Conservation (phyloP, 2,113 vertebrate genomes). For the Ranitomeya variabilis region DNA sequence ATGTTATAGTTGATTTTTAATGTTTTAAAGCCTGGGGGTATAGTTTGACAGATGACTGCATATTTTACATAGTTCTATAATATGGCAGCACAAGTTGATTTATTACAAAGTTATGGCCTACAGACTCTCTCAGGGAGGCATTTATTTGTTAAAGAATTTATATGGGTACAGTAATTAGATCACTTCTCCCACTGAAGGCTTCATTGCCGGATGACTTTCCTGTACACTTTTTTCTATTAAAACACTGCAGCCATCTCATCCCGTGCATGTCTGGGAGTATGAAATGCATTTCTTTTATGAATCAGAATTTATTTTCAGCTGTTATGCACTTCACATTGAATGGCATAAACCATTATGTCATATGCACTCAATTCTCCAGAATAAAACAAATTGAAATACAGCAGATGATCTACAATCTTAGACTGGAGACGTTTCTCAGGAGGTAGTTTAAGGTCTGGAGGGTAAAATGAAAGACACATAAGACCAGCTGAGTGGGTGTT, state of each 20-base stretch:
- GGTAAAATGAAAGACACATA: background rate
- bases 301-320: slow-evolving; percentile 13
- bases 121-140: slow-evolving; percentile 4
- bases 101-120: slow-evolving; percentile 31
- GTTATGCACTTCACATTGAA: background rate
- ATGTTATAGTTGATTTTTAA: background rate
- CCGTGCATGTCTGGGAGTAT: background rate
- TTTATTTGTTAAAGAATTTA: slow-evolving; percentile 22
- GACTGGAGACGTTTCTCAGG: background rate
- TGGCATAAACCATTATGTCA: background rate
- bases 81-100: slow-evolving; percentile 12
- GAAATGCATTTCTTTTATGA: slow-evolving; percentile 1
- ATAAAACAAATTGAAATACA: background rate
- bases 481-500: no score
- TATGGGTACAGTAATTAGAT: slow-evolving; percentile 18
- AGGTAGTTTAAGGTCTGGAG: background rate
- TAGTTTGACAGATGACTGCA: slow-evolving; percentile 8
- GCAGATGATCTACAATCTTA: background rate
- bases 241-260: slow-evolving; percentile 8
- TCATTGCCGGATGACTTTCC: slow-evolving; percentile 1
- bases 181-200: slow-evolving; percentile 18
- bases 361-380: background rate
- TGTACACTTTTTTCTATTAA: slow-evolving; percentile 39
- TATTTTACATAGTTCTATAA: slow-evolving; percentile 12
- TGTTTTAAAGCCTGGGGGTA: slow-evolving; percentile 9